Percentiles rank a stretch among this genome's conserved stretches.
Conservation (phyloP, 2,113 vertebrate species). For the Azemiops feae region DNA sequence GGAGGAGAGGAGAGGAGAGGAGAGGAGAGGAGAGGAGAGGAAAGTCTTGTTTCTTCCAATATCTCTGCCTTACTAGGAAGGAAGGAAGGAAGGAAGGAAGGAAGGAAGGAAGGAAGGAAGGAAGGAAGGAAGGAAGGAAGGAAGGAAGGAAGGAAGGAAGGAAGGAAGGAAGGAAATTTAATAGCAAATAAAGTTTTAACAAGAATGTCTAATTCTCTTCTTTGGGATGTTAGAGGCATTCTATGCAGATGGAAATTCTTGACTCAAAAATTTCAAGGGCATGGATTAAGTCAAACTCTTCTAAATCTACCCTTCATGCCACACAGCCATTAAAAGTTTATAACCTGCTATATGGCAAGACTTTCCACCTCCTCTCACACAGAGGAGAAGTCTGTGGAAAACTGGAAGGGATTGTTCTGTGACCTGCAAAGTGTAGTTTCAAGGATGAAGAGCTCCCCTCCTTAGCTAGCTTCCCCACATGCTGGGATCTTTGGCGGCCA, state of each 20-base stretch:
- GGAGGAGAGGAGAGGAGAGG: too few species aligned
- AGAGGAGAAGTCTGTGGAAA: neutral
- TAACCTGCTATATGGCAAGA: neutral
- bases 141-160: neutral
- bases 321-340: slow-evolving; percentile 1
- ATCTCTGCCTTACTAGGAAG: neutral
- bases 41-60: neutral
- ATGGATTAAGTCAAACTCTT: slow-evolving; percentile 2
- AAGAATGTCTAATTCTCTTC: neutral
- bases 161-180: neutral
- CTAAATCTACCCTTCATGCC: neutral
- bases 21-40: neutral
- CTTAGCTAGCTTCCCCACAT: slow-evolving; percentile 16
- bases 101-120: too few species aligned
- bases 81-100: neutral
- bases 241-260: neutral
- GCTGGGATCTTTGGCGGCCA: neutral
- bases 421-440: slow-evolving; percentile 1
- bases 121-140: neutral
- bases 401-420: neutral
- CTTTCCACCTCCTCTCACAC: neutral
- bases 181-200: neutral
- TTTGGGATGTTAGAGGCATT: neutral
- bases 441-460: neutral
- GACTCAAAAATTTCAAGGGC: neutral